Percentiles rank a stretch among this genome's conserved stretches.
These are phyloP conservation scores for Pterophyllum scalare DNA, from an alignment of 2,113 vertebrate species.

Conservation along the genomic window DNA sequence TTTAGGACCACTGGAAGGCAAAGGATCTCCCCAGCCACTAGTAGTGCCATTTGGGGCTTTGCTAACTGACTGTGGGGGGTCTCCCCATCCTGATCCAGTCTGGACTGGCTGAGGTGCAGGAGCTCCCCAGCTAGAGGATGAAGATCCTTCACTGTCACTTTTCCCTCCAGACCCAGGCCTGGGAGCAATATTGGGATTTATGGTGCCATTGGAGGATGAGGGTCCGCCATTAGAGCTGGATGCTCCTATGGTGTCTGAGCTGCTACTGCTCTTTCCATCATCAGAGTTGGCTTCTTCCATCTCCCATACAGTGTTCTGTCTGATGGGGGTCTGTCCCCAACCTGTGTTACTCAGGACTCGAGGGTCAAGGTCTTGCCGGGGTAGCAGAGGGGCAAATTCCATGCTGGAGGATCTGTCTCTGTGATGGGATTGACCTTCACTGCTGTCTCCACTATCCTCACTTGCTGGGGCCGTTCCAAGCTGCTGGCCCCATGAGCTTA, in stretches of 20 bases:
- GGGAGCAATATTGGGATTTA: constrained; percentile 66
- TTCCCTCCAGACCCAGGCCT: constrained; percentile 90
- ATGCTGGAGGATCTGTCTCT: constrained; percentile 84
- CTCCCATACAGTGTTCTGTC: constrained; percentile 98
- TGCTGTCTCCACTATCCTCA: constrained; percentile 90
- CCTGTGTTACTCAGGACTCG: constrained; percentile 95
- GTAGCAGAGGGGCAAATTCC: constrained; percentile 82
- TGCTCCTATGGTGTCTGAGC: constrained; percentile 89
- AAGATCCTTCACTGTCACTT: constrained; percentile 88
- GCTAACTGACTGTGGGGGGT: constrained; percentile 82
- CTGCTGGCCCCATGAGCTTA: constrained; percentile 86
- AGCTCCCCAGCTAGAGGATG: constrained; percentile 90
- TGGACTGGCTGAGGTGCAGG: constrained; percentile 83
- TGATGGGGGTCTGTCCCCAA: constrained; percentile 98
- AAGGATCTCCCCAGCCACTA: constrained; percentile 89
- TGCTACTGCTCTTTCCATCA: constrained; percentile 85
- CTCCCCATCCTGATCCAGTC: constrained; percentile 83
- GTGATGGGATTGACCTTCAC: constrained; percentile 80
- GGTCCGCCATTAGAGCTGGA: constrained; percentile 64
- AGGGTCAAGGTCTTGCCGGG: constrained; percentile 94
- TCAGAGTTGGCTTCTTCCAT: constrained; percentile 91
- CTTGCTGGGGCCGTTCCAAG: constrained; percentile 86
- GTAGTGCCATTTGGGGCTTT: constrained; percentile 85
- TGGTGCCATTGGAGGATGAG: constrained; percentile 60
- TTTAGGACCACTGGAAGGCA: constrained; percentile 86